Evolutionary conservation across 2,797 vertebrate genomes (phyloP), one percentile per base, ranked within the genome.

Genomic region (Pitangus sulphuratus): DNA sequence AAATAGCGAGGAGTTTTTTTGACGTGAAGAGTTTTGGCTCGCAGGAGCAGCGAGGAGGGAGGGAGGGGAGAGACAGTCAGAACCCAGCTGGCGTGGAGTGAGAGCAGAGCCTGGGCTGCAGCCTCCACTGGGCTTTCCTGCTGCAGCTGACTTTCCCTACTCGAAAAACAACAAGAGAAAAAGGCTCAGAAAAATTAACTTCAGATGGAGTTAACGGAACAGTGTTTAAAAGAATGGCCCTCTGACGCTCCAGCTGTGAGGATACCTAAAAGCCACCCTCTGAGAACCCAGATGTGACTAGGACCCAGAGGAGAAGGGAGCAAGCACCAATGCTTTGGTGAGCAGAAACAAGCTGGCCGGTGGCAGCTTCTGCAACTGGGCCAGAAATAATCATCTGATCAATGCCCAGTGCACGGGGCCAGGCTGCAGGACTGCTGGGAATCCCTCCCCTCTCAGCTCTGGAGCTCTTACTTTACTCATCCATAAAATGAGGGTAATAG

Each of bases 401-500:
- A 31, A 93, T 85, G 37, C 33, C 68, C 68, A 84, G 51, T 28
- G 75, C 50, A 53, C 0, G 0, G 57, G 47, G 65, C 60, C 81
- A 84, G 79, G 76, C 89, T 92, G 76, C 76, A 76, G 84, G 61
- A 87, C 75, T 75, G 39, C 79, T 92, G 87, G 76, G 79, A 94
- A 72, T 65, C 39, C 66, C 74, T 84, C 35, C 40, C 12, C 47
- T 84, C 50, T 64, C 74, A 70, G 44, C 82, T 92, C 48, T 21
- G 1, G 25, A 87, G 87, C 82, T 92, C 76, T 88, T 91, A 65
- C 84, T 94, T 97, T 84, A 93, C 47, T 97, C 93, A 97, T 87
- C 89, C 95, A 88, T 94, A 88, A 96, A 96, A 97, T 93, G 72
- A 91, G 89, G 57, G 66, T 94, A 91, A 95, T 92, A 93, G 87